phyloP scores from a whole-genome alignment of 2,888 invertebrate genomes.

The Metalampra italica region DNA sequence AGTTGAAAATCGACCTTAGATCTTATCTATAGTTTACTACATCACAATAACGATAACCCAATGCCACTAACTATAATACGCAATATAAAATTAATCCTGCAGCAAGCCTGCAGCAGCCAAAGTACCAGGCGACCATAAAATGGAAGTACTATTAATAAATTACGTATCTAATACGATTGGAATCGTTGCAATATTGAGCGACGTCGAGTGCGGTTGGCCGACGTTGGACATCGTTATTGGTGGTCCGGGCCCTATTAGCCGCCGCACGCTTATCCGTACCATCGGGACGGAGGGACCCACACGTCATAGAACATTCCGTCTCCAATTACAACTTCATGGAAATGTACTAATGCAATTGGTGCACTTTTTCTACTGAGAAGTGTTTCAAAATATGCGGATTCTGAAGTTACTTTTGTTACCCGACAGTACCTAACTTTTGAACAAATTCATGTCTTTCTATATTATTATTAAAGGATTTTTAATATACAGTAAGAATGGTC shows the following conservation, averaged over 20 bases:
- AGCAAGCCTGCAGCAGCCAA: background rate
- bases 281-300: constrained; percentile 12
- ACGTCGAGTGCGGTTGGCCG: background rate
- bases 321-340: background rate
- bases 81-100: background rate
- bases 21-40: too few relatives aligned
- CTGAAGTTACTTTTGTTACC: too few relatives aligned
- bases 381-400: too few relatives aligned
- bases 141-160: constrained; percentile 43
- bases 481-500: too few relatives aligned
- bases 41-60: background rate
- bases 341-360: too few relatives aligned
- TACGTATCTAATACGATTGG: constrained; percentile 20
- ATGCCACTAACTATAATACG: too few relatives aligned
- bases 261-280: constrained; percentile 27
- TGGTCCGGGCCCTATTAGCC: constrained; percentile 29
- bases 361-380: too few relatives aligned
- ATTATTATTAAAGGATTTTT: too few relatives aligned
- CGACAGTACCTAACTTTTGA: too few relatives aligned
- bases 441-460: too few relatives aligned
- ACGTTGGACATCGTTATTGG: constrained; percentile 16
- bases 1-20: too few relatives aligned
- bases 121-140: constrained; percentile 31
- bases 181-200: constrained; percentile 23
- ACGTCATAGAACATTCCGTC: constrained; percentile 12